phyloP scores from a whole-genome alignment of 2,113 vertebrate species.

The Cyanistes caeruleus region DNA sequence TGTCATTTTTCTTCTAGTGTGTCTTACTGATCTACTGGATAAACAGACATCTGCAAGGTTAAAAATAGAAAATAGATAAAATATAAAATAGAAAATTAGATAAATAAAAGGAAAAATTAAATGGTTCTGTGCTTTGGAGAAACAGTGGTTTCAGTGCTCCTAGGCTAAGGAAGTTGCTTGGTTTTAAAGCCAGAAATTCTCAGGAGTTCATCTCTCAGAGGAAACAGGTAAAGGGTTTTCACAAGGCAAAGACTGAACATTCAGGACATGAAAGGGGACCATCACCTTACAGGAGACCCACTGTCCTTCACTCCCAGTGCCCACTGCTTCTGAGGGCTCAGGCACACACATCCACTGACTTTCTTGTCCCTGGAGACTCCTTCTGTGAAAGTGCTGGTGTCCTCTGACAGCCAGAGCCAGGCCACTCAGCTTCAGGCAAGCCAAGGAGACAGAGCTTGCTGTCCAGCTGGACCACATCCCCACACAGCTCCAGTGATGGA shows the following conservation, averaged over 20 bases:
- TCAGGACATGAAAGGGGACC: not conserved
- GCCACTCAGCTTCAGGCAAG: not conserved
- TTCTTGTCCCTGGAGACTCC: not conserved
- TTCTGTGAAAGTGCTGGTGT: not conserved
- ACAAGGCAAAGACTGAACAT: not conserved
- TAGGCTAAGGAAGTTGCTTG: not conserved
- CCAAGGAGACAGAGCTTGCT: not conserved
- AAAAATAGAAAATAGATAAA: no score
- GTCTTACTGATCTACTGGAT: not conserved
- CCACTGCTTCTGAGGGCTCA: not conserved
- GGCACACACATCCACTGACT: not conserved
- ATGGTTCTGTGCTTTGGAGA: not conserved
- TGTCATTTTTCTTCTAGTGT: not conserved
- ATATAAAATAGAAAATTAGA: not conserved
- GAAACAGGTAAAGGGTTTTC: not conserved
- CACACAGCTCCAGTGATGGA: not conserved
- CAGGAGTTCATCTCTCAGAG: not conserved
- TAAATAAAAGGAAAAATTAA: not conserved
- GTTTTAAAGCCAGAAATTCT: not conserved
- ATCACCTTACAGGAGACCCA: fast-evolving
- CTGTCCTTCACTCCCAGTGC: not conserved
- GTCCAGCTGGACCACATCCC: fast-evolving
- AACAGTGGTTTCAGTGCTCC: not conserved
- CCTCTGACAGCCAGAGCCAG: not conserved
- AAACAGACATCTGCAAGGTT: not conserved